phyloP scores from a whole-genome alignment of 2,888 invertebrate genomes.

The Megastigmus dorsalis region DNA sequence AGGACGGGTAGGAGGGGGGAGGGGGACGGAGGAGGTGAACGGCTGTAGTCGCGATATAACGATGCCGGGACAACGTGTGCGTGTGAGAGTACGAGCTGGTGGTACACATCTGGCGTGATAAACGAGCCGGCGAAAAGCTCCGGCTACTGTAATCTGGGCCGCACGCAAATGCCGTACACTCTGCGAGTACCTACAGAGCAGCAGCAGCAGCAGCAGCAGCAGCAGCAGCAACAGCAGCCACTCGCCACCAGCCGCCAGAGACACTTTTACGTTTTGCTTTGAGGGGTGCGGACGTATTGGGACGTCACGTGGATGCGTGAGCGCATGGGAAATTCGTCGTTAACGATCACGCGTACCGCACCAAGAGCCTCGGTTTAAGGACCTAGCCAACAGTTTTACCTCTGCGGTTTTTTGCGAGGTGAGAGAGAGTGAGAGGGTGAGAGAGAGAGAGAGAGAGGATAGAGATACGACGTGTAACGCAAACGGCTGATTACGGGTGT shows the following conservation, averaged over 20 bases:
- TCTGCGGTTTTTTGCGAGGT: too few relatives aligned
- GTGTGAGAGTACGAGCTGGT: too few relatives aligned
- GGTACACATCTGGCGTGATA: slow-evolving; percentile 50
- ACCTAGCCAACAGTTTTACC: too few relatives aligned
- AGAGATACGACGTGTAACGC: too few relatives aligned
- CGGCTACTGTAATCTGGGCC: slow-evolving; percentile 24
- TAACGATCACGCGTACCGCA: too few relatives aligned
- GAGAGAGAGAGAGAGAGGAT: too few relatives aligned
- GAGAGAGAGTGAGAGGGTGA: too few relatives aligned
- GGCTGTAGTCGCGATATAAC: background rate
- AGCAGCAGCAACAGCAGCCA: background rate
- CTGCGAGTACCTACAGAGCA: background rate
- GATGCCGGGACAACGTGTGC: background rate
- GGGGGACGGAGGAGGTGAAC: background rate
- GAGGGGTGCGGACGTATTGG: too few relatives aligned
- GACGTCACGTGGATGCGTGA: too few relatives aligned
- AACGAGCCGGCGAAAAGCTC: slow-evolving; percentile 47
- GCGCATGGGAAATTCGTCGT: too few relatives aligned
- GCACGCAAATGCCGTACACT: slow-evolving; percentile 32
- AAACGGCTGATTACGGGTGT: too few relatives aligned
- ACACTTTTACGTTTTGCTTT: background rate
- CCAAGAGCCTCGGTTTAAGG: too few relatives aligned
- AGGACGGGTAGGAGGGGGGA: background rate
- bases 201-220: background rate
- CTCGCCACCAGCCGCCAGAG: background rate